phyloP scores from a whole-genome alignment of 2,888 invertebrate species.

The Epinotia nisella region DNA sequence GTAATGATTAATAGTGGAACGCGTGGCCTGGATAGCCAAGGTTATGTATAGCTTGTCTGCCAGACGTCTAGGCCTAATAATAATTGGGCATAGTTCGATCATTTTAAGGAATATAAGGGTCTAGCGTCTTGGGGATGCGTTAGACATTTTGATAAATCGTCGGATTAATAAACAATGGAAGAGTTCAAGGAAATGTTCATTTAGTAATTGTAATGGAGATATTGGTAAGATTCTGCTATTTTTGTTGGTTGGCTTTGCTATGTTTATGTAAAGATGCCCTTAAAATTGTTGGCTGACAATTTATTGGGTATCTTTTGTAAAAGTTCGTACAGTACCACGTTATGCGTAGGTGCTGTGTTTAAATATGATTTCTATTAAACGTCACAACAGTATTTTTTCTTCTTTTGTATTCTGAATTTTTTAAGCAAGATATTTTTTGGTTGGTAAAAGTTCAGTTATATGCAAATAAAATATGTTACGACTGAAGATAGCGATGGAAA shows the following conservation, averaged over 20 bases:
- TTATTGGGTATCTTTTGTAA: conserved; percentile 53
- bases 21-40: conserved; percentile 24
- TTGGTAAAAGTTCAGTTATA: no score
- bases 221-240: conserved; percentile 19
- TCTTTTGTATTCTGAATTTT: no score
- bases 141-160: conserved; percentile 4
- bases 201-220: conserved; percentile 10
- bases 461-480: no score
- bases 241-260: conserved; percentile 34
- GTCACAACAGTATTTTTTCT: no score
- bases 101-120: conserved; percentile 1
- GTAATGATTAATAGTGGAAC: conserved; percentile 25
- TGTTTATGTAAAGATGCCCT: conserved; percentile 50
- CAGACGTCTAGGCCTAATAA: conserved; percentile 52
- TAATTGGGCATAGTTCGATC: conserved; percentile 13
- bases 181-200: not conserved
- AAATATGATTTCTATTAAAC: no score
- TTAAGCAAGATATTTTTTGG: no score
- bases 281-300: conserved; percentile 68
- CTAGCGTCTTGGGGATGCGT: not conserved
- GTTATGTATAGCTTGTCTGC: conserved; percentile 48
- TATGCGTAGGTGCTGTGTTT: no score
- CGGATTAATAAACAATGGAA: not conserved
- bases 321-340: not conserved
- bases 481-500: no score